Conservation (phyloP, 2,113 vertebrate species). For the Canis aureus region DNA sequence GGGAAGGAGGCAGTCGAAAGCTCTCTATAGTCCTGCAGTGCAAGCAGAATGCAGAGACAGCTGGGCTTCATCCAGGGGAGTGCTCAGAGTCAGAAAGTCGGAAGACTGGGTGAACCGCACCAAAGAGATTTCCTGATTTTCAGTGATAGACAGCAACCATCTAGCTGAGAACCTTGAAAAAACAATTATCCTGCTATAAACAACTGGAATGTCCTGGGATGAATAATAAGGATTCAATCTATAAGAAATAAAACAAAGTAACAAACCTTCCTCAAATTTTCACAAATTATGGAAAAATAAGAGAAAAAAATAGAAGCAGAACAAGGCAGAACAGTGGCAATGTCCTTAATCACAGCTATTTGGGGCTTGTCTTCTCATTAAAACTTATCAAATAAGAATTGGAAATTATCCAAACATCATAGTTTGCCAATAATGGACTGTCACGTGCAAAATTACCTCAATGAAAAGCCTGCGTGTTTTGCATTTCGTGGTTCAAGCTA, state of each 20-base stretch:
- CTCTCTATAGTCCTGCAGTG: not conserved
- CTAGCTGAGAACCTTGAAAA: not conserved
- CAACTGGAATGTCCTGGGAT: not conserved
- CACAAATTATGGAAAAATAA: not conserved
- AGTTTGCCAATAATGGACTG: not conserved
- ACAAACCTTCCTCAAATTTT: not conserved
- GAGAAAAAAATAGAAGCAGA: not conserved
- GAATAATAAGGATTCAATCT: not conserved
- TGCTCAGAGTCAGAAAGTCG: not conserved
- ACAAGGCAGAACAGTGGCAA: not conserved
- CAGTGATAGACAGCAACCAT: not conserved
- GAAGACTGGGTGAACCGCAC: not conserved
- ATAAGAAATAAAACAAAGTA: not conserved
- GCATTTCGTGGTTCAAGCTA: not conserved
- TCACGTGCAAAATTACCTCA: not conserved
- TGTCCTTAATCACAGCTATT: not conserved
- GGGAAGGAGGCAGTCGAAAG: not conserved
- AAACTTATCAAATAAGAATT: not conserved
- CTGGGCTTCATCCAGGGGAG: not conserved
- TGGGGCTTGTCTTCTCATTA: not conserved
- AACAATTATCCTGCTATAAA: not conserved
- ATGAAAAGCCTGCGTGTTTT: not conserved
- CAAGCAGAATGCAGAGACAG: conserved; percentile 42
- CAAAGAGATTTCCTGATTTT: not conserved
- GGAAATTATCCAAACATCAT: not conserved